Evolutionary conservation across 2,797 vertebrate genomes (phyloP).

Genomic region (Chrysocyon brachyurus): DNA sequence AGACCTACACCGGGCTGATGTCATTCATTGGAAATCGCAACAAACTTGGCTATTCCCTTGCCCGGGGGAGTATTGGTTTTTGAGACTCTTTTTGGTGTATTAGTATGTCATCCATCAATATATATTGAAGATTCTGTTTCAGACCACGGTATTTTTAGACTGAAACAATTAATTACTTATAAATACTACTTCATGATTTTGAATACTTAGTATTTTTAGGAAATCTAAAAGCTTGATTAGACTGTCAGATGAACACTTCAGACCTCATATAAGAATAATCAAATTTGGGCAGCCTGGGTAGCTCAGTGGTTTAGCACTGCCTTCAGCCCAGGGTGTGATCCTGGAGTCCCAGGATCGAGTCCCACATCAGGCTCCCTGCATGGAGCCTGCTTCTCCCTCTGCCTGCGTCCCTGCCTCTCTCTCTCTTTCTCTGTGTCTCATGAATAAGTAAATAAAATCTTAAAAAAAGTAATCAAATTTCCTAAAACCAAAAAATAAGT

Average conservation of each 20-base stretch:
- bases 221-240: constrained; percentile 29
- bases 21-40: constrained; percentile 92
- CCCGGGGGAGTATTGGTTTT: constrained; percentile 92
- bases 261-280: neutral
- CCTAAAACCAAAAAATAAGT: constrained; percentile 21
- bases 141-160: neutral
- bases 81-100: constrained; percentile 79
- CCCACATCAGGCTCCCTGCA: too few relatives aligned
- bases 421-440: too few relatives aligned
- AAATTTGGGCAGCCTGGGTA: neutral
- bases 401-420: too few relatives aligned
- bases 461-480: neutral
- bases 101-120: neutral
- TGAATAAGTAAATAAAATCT: too few relatives aligned
- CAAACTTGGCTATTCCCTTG: constrained; percentile 93
- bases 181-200: neutral
- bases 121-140: neutral
- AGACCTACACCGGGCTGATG: constrained; percentile 91
- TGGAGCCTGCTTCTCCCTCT: too few relatives aligned
- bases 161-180: constrained; percentile 28
- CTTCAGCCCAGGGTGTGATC: too few relatives aligned
- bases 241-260: neutral
- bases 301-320: too few relatives aligned
- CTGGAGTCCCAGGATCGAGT: too few relatives aligned
- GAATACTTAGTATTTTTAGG: constrained; percentile 20